phyloP scores from a whole-genome alignment of 2,113 vertebrate species.

The Nibea coibor region DNA sequence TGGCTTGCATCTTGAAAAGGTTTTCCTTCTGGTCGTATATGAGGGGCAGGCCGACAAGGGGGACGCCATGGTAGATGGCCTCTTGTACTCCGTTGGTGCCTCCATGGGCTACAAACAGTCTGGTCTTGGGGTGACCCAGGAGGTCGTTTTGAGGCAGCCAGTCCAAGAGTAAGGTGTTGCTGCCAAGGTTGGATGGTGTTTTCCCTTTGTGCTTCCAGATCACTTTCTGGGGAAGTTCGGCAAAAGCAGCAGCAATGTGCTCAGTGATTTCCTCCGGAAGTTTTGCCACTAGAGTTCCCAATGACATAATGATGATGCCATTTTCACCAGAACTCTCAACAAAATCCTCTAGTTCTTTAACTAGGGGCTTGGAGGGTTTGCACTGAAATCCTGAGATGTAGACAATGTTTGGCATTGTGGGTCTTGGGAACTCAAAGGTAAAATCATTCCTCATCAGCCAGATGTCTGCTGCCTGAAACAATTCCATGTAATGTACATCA shows the following conservation, averaged over 20 bases:
- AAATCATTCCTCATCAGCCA: slow-evolving; percentile 80
- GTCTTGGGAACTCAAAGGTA: slow-evolving; percentile 74
- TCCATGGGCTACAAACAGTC: slow-evolving; percentile 73
- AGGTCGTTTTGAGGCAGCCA: slow-evolving; percentile 78
- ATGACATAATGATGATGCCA: slow-evolving; percentile 71
- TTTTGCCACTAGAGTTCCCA: slow-evolving; percentile 69
- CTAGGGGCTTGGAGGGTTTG: slow-evolving; percentile 70
- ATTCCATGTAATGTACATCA: slow-evolving; percentile 71
- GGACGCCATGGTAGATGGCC: slow-evolving; percentile 72
- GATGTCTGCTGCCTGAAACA: slow-evolving; percentile 75
- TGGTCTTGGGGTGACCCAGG: slow-evolving; percentile 73
- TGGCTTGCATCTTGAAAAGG: slow-evolving; percentile 64
- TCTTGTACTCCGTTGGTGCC: slow-evolving; percentile 78
- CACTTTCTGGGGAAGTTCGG: slow-evolving; percentile 73
- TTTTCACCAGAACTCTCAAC: slow-evolving; percentile 72
- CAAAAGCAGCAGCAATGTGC: slow-evolving; percentile 70
- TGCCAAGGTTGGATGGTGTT: slow-evolving; percentile 63
- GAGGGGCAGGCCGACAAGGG: slow-evolving; percentile 71
- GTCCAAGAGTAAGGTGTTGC: slow-evolving; percentile 68
- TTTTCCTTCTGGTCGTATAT: slow-evolving; percentile 76
- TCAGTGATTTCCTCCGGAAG: slow-evolving; percentile 67
- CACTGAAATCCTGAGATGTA: slow-evolving; percentile 79
- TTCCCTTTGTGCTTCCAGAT: slow-evolving; percentile 73
- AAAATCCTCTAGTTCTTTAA: slow-evolving; percentile 69
- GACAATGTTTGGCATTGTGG: slow-evolving; percentile 76